phyloP scores from a whole-genome alignment of 2,888 invertebrate species.

The Apodemia duryi region DNA sequence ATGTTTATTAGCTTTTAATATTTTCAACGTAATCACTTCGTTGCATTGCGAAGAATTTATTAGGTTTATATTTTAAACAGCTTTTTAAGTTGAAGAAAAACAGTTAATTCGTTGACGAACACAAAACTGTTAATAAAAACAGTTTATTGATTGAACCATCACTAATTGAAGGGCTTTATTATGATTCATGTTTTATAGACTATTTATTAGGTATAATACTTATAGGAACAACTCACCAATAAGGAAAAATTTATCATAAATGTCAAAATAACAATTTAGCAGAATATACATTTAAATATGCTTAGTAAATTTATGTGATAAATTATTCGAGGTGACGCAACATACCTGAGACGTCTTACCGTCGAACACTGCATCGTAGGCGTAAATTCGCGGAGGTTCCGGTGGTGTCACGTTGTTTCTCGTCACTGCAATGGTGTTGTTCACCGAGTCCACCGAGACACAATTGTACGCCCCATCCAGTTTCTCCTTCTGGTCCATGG shows the following conservation, averaged over 20 bases:
- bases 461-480: constrained; percentile 85
- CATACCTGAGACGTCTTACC: constrained; percentile 89
- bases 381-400: constrained; percentile 93
- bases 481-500: constrained; percentile 92
- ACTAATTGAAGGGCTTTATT: not conserved
- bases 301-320: not conserved
- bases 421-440: constrained; percentile 87
- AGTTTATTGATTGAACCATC: no score
- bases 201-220: no score
- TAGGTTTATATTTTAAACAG: no score
- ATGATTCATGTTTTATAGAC: no score
- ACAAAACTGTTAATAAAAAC: no score
- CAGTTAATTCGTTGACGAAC: no score
- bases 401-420: constrained; percentile 85
- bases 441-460: constrained; percentile 86
- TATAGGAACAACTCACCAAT: not conserved
- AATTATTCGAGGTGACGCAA: constrained; percentile 5
- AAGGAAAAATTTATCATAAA: not conserved
- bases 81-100: no score
- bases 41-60: no score
- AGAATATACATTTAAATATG: not conserved
- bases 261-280: not conserved
- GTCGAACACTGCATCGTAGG: constrained; percentile 97
- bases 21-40: no score
- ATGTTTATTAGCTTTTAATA: no score